phyloP scores from a whole-genome alignment of 2,888 invertebrate genomes.

The Rhagium mordax region DNA sequence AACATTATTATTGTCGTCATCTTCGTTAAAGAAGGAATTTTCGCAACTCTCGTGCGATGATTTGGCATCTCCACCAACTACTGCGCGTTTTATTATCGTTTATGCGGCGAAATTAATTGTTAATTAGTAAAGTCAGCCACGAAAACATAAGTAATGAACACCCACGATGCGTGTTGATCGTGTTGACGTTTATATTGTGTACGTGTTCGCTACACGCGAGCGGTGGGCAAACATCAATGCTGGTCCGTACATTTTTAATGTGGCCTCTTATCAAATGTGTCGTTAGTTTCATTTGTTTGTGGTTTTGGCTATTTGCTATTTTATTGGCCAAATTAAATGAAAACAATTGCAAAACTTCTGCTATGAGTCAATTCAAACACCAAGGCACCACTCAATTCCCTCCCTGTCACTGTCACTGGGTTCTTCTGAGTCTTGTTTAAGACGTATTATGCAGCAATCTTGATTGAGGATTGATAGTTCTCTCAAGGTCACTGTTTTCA shows the following conservation, averaged over 20 bases:
- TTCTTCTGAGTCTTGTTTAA: no score
- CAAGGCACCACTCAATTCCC: no score
- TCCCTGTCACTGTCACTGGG: no score
- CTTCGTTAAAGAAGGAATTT: background rate
- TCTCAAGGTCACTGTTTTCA: no score
- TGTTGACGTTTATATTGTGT: conserved; percentile 31
- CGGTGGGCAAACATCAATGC: background rate
- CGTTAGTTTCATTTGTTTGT: background rate
- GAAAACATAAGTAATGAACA: conserved; percentile 22
- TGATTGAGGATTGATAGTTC: no score
- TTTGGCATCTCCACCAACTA: background rate
- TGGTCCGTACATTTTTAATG: background rate
- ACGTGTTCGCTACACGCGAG: conserved; percentile 12
- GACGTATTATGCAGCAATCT: no score
- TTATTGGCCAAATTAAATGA: no score
- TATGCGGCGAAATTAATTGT: conserved; percentile 20
- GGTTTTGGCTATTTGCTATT: background rate
- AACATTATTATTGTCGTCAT: background rate
- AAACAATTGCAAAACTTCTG: no score
- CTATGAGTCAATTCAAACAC: no score
- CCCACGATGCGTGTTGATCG: conserved; percentile 22
- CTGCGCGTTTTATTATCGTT: background rate
- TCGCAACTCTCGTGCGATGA: background rate
- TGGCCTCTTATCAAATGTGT: background rate
- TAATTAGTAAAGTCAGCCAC: conserved; percentile 9